Evolutionary conservation across 2,888 invertebrate genomes (phyloP).

Genomic region (Ethmia dodecea): DNA sequence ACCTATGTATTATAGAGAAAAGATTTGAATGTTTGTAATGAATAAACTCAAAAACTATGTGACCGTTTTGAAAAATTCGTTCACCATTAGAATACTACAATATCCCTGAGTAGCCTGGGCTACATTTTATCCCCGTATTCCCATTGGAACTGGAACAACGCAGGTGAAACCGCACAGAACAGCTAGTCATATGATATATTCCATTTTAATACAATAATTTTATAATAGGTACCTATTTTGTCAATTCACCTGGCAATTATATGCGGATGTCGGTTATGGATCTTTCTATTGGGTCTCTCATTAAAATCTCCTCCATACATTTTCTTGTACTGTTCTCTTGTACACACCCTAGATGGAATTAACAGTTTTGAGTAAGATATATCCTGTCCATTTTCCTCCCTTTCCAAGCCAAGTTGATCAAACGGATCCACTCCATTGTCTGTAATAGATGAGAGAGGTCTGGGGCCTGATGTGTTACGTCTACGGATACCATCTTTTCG

Average conservation of each 20-base stretch:
- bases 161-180: too few species aligned
- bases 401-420: conserved; percentile 89
- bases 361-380: conserved; percentile 92
- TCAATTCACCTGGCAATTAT: conserved; percentile 80
- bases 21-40: too few species aligned
- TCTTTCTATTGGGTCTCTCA: conserved; percentile 63
- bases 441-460: conserved; percentile 89
- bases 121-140: too few species aligned
- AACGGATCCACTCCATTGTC: conserved; percentile 92
- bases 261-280: conserved; percentile 67
- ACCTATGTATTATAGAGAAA: too few species aligned
- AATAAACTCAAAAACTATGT: too few species aligned
- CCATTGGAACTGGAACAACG: too few species aligned
- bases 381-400: conserved; percentile 92
- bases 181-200: too few species aligned
- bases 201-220: too few species aligned
- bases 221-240: too few species aligned
- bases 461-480: conserved; percentile 88
- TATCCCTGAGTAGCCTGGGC: too few species aligned
- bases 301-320: conserved; percentile 67
- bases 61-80: too few species aligned
- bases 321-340: conserved; percentile 64
- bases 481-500: conserved; percentile 86
- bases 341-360: conserved; percentile 81
- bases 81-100: too few species aligned